Conservation (phyloP, 2,888 invertebrate genomes). For the Cataglyphis cursor region DNA sequence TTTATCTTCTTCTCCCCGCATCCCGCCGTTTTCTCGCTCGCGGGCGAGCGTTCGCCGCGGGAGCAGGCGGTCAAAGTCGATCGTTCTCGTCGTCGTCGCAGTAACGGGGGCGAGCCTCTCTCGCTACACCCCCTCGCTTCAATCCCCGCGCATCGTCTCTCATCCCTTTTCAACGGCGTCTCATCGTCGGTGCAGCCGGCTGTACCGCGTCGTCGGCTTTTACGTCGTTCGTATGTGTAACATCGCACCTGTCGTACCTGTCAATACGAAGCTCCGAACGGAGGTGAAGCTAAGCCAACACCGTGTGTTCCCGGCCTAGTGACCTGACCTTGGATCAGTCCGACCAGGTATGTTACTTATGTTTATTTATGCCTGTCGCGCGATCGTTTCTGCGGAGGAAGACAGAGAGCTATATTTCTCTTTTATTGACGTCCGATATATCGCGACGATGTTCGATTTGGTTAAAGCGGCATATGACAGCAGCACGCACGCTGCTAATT, state of each 20-base stretch:
- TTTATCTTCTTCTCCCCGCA: background rate
- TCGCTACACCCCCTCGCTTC: slow-evolving; percentile 27
- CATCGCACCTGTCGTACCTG: slow-evolving; percentile 10
- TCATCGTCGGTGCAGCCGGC: background rate
- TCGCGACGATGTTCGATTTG: slow-evolving; percentile 14
- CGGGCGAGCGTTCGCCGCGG: slow-evolving; percentile 34
- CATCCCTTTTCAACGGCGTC: slow-evolving; percentile 2
- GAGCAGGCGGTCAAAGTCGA: background rate
- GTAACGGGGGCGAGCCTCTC: slow-evolving; percentile 33
- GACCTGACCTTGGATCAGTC: slow-evolving; percentile 85
- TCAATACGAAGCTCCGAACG: slow-evolving; percentile 14
- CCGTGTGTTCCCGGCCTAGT: slow-evolving; percentile 79
- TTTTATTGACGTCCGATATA: background rate
- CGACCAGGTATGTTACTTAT: slow-evolving; percentile 83
- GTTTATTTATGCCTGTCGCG: slow-evolving; percentile 10
- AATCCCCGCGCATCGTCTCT: slow-evolving; percentile 5
- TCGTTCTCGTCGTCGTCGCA: background rate
- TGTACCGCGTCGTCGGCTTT: background rate
- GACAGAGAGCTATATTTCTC: background rate
- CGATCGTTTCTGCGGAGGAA: background rate
- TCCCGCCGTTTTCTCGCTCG: slow-evolving; percentile 3
- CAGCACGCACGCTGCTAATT: slow-evolving; percentile 50
- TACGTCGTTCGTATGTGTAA: slow-evolving; percentile 38
- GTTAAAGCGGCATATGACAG: background rate
- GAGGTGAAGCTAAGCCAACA: slow-evolving; percentile 50